Conservation (phyloP, 2,888 invertebrate species). For the Acrobasis suavella region DNA sequence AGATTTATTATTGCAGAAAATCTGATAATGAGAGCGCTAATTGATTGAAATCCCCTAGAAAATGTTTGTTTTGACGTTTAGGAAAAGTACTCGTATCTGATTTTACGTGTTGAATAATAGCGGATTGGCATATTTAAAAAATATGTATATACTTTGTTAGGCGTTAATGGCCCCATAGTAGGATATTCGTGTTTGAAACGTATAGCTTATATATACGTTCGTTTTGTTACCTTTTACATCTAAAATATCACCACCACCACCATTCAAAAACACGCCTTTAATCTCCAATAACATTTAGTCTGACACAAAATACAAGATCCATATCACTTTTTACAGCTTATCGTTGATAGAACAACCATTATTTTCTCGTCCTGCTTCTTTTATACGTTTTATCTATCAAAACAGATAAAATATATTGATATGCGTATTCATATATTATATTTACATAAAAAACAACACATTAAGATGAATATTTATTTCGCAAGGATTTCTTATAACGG, state of each 20-base stretch:
- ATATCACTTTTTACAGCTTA: neutral
- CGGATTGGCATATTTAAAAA: too few relatives aligned
- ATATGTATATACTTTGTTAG: too few relatives aligned
- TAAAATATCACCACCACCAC: neutral
- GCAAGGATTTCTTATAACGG: slow-evolving; percentile 14
- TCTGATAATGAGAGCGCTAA: too few relatives aligned
- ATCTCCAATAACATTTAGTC: neutral
- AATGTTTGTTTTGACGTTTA: too few relatives aligned
- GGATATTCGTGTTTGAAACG: too few relatives aligned
- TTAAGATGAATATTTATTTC: slow-evolving; percentile 4
- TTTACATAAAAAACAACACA: neutral
- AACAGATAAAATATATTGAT: neutral
- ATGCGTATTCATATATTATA: neutral
- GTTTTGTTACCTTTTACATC: too few relatives aligned
- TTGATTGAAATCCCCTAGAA: too few relatives aligned
- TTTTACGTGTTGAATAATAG: too few relatives aligned
- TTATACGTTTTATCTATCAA: neutral
- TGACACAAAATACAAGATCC: slow-evolving; percentile 1
- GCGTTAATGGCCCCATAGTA: too few relatives aligned
- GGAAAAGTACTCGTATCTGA: too few relatives aligned
- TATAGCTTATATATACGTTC: too few relatives aligned
- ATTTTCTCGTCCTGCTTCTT: neutral
- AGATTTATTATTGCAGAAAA: too few relatives aligned
- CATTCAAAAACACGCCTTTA: neutral
- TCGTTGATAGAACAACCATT: neutral